These are phyloP conservation scores for Adelges cooleyi DNA, from an alignment of 1,140 invertebrate genomes.

Conservation along the genomic window DNA sequence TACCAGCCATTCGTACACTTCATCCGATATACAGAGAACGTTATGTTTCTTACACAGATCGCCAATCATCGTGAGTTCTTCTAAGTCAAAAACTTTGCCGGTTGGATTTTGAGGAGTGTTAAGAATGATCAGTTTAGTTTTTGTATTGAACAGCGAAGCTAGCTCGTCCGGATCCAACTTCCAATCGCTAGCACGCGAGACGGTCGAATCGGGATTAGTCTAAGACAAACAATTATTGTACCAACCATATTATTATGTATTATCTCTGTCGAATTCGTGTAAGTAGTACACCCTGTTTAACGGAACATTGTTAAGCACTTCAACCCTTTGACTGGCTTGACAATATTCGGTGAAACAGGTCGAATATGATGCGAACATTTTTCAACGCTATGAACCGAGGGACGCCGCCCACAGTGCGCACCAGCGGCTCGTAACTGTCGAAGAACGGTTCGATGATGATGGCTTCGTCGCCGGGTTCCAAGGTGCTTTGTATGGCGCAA, in stretches of 20 bases:
- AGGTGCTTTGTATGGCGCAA: constrained; percentile 69
- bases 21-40: constrained; percentile 83
- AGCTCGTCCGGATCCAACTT: constrained; percentile 74
- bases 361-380: constrained; percentile 53
- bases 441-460: constrained; percentile 98
- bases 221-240: constrained; percentile 30
- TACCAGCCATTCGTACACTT: constrained; percentile 97
- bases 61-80: constrained; percentile 67
- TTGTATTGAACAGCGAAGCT: constrained; percentile 65
- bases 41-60: constrained; percentile 85
- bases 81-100: constrained; percentile 71
- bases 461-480: constrained; percentile 77
- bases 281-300: no score
- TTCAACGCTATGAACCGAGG: constrained; percentile 79
- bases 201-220: constrained; percentile 38
- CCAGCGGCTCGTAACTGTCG: constrained; percentile 95
- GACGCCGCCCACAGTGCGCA: constrained; percentile 71
- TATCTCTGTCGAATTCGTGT: no score
- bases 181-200: constrained; percentile 70
- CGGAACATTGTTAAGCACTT: no score
- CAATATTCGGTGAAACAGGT: no score
- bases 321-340: no score
- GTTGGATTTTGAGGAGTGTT: constrained; percentile 95
- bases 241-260: no score
- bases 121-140: constrained; percentile 90